These are phyloP conservation scores for Tupiocoris notatus DNA, from an alignment of 2,888 invertebrate species.

Conservation along the genomic window DNA sequence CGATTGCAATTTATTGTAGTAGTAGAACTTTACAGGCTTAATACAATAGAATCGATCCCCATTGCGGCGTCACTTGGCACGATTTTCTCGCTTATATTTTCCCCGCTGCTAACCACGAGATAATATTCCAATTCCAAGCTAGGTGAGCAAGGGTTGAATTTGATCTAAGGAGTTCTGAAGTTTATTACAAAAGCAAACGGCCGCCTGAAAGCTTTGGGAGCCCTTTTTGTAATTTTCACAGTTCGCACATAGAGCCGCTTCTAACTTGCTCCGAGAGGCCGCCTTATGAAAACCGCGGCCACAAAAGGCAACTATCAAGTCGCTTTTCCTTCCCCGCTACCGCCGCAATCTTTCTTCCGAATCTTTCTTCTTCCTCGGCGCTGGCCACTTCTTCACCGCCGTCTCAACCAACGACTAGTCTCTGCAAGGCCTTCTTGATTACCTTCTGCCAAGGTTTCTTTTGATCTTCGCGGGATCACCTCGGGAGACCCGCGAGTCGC, in stretches of 20 bases:
- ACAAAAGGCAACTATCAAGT: neutral
- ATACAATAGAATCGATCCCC: no score
- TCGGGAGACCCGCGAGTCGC: neutral
- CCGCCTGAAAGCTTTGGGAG: neutral
- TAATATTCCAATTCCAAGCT: no score
- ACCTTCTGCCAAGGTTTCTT: neutral
- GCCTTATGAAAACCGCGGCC: neutral
- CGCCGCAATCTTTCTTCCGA: neutral
- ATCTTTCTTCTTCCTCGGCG: neutral
- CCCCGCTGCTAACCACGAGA: no score
- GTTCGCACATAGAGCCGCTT: neutral
- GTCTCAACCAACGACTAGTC: neutral
- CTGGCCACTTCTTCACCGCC: neutral
- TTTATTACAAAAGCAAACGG: neutral
- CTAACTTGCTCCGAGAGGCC: neutral
- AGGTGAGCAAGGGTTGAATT: no score
- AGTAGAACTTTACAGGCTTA: no score
- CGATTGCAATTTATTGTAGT: no score
- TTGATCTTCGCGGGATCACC: neutral
- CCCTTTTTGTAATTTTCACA: neutral
- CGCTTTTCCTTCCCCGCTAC: neutral
- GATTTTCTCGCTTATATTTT: no score
- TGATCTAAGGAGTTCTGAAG: no score
- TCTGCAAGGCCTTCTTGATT: neutral
- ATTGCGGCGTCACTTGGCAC: no score